Conservation (phyloP, 37 sponge, comb jelly and placozoan genomes). For the Mnemiopsis leidyi region DNA sequence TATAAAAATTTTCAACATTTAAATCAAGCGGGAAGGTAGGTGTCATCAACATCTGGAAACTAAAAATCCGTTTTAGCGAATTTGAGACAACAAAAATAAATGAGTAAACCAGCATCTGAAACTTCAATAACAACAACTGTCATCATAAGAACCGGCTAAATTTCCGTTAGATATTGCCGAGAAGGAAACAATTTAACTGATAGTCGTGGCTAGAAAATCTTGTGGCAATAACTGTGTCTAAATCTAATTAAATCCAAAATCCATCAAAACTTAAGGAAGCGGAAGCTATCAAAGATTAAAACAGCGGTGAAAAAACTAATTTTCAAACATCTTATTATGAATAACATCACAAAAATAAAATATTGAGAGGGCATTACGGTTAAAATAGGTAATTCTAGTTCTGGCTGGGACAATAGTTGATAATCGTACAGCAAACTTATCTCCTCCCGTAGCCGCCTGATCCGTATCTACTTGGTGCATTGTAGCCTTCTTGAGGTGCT, state of each 20-base stretch:
- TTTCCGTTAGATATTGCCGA: no score
- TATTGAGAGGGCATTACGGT: neutral
- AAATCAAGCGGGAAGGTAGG: neutral
- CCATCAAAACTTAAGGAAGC: neutral
- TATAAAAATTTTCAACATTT: neutral
- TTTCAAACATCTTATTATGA: neutral
- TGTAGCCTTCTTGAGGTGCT: constrained; percentile 32
- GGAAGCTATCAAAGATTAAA: neutral
- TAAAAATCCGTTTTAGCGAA: neutral
- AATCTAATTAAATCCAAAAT: neutral
- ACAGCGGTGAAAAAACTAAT: neutral
- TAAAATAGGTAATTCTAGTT: neutral
- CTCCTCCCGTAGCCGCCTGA: constrained; percentile 29
- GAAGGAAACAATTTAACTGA: no score
- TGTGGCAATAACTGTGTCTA: no score
- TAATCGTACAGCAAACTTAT: neutral
- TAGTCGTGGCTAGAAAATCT: no score
- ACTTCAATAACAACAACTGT: neutral
- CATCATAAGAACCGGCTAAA: neutral
- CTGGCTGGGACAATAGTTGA: neutral
- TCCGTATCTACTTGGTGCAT: neutral
- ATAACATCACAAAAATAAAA: neutral
- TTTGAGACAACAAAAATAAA: neutral
- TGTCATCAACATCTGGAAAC: neutral
- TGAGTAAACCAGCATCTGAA: neutral